A percentile compares a stretch with the other conserved stretches of the same genome.
These are phyloP conservation scores for Eulithis testata DNA, from an alignment of 2,888 invertebrate species.

Conservation along the genomic window DNA sequence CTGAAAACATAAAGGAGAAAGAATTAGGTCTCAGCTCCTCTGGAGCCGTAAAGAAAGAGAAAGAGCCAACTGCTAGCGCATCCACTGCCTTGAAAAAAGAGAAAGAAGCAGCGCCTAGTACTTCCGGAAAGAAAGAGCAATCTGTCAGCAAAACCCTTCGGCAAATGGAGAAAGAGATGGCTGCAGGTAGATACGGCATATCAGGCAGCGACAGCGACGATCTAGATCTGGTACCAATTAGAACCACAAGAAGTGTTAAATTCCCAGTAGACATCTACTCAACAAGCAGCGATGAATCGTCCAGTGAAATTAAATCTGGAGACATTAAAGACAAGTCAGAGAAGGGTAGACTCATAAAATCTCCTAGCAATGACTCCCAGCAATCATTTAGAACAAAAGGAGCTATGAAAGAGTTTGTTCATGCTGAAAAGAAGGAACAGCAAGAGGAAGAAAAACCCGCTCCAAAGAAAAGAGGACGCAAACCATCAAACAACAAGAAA, in stretches of 20 bases:
- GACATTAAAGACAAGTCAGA: conserved; percentile 72
- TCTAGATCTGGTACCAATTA: conserved; percentile 86
- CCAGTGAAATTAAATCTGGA: conserved; percentile 67
- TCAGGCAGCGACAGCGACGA: conserved; percentile 93
- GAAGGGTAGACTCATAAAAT: conserved; percentile 81
- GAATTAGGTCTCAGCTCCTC: neutral
- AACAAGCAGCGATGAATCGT: conserved; percentile 88
- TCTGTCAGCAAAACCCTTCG: conserved; percentile 86
- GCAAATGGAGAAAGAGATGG: conserved; percentile 90
- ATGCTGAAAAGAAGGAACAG: conserved; percentile 64
- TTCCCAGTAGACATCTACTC: conserved; percentile 92
- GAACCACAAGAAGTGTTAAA: conserved; percentile 82
- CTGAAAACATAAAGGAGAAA: conserved; percentile 17
- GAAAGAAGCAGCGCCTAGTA: conserved; percentile 20
- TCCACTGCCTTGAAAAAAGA: conserved; percentile 43
- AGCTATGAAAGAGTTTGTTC: conserved; percentile 92
- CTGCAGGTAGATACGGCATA: conserved; percentile 79
- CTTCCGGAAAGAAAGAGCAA: conserved; percentile 50
- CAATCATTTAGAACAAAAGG: conserved; percentile 91
- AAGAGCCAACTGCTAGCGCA: conserved; percentile 11
- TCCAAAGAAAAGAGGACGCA: conserved; percentile 74
- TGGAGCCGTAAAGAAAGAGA: conserved; percentile 59
- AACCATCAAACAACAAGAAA: conserved; percentile 77
- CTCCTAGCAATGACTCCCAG: conserved; percentile 88
- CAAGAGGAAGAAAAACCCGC: conserved; percentile 65